Percentiles rank a stretch among this genome's conserved stretches.
These are phyloP conservation scores for Emydura subglobosa DNA, from an alignment of 2,113 vertebrate genomes.

Conservation along the genomic window DNA sequence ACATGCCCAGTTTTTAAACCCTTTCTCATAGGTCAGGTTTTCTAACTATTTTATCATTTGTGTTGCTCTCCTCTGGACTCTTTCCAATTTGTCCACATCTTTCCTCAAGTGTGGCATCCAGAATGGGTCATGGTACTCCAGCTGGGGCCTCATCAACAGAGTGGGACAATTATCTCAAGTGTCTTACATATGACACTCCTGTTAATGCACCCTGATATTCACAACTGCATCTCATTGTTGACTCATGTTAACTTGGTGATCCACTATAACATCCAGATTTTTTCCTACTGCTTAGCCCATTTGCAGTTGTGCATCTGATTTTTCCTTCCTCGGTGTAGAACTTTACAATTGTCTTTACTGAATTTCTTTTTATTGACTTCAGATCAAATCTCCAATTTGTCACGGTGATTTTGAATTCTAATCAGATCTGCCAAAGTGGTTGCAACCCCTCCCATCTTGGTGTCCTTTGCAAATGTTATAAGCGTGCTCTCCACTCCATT, in stretches of 20 bases:
- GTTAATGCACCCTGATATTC: too few relatives aligned
- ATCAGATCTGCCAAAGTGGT: background rate
- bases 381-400: background rate
- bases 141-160: background rate
- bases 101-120: background rate
- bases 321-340: background rate
- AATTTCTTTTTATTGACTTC: background rate
- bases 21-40: background rate
- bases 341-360: background rate
- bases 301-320: background rate
- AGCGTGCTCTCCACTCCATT: background rate
- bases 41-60: background rate
- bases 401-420: background rate
- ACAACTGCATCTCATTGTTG: too few relatives aligned
- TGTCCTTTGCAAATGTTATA: background rate
- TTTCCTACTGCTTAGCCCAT: background rate
- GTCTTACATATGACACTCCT: background rate
- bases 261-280: background rate
- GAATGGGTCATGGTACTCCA: too few relatives aligned
- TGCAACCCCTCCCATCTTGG: background rate
- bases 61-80: background rate
- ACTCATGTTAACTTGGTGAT: too few relatives aligned
- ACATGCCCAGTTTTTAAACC: background rate
- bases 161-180: too few relatives aligned
- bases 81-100: background rate